Evolutionary conservation across 2,888 invertebrate genomes (phyloP).

Genomic region (Callyntrura sp.): DNA sequence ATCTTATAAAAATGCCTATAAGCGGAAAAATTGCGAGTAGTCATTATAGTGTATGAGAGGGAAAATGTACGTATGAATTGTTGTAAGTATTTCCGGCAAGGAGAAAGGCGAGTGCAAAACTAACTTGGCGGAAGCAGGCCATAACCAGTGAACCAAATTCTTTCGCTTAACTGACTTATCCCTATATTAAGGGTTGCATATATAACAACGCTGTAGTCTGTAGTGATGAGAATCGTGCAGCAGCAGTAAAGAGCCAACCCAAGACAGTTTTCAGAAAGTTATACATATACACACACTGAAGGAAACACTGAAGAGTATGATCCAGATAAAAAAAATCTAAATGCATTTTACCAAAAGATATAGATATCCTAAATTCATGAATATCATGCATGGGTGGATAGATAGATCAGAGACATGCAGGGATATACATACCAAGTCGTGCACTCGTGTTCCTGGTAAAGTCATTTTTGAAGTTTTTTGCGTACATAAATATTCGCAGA

Average conservation of each 20-base stretch:
- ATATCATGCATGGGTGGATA: not conserved
- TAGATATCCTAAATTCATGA: no score
- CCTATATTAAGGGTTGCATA: not conserved
- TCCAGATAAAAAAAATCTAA: no score
- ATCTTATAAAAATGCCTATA: no score
- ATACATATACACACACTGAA: not conserved
- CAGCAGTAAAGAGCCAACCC: not conserved
- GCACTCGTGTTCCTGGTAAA: not conserved
- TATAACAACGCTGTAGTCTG: not conserved
- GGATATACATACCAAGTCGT: no score
- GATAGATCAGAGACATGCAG: not conserved
- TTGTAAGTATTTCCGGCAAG: constrained; percentile 57
- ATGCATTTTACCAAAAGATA: no score
- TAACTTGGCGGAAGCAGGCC: constrained; percentile 66
- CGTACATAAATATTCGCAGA: constrained; percentile 6
- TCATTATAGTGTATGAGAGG: no score
- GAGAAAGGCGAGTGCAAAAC: constrained; percentile 42
- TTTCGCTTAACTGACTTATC: constrained; percentile 52
- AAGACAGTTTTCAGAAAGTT: not conserved
- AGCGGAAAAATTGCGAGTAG: no score
- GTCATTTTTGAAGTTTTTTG: not conserved
- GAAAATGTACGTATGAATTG: constrained; percentile 48
- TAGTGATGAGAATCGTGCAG: no score
- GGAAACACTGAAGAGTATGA: not conserved
- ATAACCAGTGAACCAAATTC: constrained; percentile 71